phyloP scores from a whole-genome alignment of 2,113 vertebrate genomes.

The Corythoichthys intestinalis region DNA sequence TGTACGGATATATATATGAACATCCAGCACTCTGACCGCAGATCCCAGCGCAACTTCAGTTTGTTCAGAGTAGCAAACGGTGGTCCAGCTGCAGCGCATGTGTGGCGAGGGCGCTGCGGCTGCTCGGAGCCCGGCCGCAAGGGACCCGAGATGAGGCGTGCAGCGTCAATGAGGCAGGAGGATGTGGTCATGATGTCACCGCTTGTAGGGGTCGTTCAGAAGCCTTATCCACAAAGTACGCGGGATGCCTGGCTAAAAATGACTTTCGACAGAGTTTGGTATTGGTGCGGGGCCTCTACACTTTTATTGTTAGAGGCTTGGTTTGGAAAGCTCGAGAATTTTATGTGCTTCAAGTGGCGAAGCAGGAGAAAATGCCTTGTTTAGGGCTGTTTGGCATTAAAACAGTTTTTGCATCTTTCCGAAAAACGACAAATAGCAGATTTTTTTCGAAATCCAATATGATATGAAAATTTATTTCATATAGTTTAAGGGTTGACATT shows the following conservation, averaged over 20 bases:
- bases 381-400: slow-evolving; percentile 14
- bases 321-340: slow-evolving; percentile 38
- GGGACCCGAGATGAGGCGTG: slow-evolving; percentile 52
- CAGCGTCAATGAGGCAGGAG: slow-evolving; percentile 62
- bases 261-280: slow-evolving; percentile 62
- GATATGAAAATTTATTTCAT: too few species aligned
- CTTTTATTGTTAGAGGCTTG: slow-evolving; percentile 46
- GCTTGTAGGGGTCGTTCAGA: slow-evolving; percentile 63
- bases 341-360: slow-evolving; percentile 27
- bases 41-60: slow-evolving; percentile 48
- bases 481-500: too few species aligned
- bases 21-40: slow-evolving; percentile 53
- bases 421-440: too few species aligned
- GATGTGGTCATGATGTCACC: slow-evolving; percentile 77
- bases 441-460: too few species aligned
- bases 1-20: slow-evolving; percentile 55
- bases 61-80: slow-evolving; percentile 64
- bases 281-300: slow-evolving; percentile 43
- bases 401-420: too few species aligned
- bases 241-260: slow-evolving; percentile 64
- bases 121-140: slow-evolving; percentile 68
- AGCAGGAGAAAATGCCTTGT: slow-evolving; percentile 12
- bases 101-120: slow-evolving; percentile 69
- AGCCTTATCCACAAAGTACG: slow-evolving; percentile 63
- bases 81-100: slow-evolving; percentile 75